phyloP scores from a whole-genome alignment of 2,113 vertebrate species.

The Saccopteryx bilineata region DNA sequence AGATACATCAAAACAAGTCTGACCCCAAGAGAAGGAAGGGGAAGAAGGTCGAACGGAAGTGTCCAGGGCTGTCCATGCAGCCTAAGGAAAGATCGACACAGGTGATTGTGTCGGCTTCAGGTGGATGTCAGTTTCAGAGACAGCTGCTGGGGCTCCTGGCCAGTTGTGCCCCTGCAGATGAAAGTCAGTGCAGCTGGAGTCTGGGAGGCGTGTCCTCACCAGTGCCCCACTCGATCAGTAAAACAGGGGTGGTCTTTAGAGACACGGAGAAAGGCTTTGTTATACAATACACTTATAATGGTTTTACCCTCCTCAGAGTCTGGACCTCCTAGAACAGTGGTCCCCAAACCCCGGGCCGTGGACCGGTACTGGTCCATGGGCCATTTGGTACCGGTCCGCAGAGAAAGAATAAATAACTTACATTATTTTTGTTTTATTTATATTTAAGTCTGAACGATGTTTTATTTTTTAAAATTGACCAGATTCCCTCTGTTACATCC shows the following conservation, averaged over 20 bases:
- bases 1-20: neutral
- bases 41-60: fast-evolving
- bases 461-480: no score
- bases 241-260: neutral
- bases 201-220: neutral
- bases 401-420: no score
- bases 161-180: neutral
- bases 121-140: neutral
- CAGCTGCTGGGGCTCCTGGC: neutral
- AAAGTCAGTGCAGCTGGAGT: neutral
- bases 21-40: neutral
- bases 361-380: no score
- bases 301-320: neutral
- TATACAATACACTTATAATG: fast-evolving
- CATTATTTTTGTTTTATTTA: no score
- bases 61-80: fast-evolving
- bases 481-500: no score
- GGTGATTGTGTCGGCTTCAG: neutral
- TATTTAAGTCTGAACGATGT: no score
- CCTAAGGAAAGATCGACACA: neutral
- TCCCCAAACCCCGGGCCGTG: no score
- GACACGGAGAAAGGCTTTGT: neutral
- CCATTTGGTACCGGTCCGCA: no score
- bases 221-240: neutral
- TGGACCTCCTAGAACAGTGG: neutral